Evolutionary conservation across 2,113 vertebrate genomes (phyloP).

Genomic region (Balaeniceps rex): DNA sequence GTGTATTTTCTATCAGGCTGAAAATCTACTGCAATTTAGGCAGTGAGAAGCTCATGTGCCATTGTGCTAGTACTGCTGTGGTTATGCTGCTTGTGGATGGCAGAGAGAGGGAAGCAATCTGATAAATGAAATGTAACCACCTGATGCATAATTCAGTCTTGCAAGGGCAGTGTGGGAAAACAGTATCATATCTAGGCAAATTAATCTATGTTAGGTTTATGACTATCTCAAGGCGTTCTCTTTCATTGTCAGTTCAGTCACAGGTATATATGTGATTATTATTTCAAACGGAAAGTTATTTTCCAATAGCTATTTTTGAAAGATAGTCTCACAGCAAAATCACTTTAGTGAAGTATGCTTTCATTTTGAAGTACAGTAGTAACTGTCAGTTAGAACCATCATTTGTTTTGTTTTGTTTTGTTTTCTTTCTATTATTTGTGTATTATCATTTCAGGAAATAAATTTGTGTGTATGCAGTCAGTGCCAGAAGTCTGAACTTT

Average conservation of each 20-base stretch:
- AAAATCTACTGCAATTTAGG: conserved; percentile 23
- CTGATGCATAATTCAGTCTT: conserved; percentile 47
- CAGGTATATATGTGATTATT: conserved; percentile 34
- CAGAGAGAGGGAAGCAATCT: conserved; percentile 11
- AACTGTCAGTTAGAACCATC: background rate
- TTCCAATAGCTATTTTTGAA: background rate
- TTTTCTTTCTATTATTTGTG: background rate
- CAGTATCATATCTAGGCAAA: conserved; percentile 10
- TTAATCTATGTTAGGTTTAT: background rate
- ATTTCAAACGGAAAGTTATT: conserved; percentile 45
- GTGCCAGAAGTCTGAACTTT: background rate
- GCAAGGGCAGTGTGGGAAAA: conserved; percentile 24
- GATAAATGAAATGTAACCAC: conserved; percentile 27
- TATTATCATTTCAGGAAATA: background rate
- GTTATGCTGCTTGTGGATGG: background rate
- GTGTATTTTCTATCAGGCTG: conserved; percentile 43
- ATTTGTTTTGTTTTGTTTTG: conserved; percentile 8
- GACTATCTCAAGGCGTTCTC: background rate
- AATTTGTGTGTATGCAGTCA: background rate
- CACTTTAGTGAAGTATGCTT: conserved; percentile 1
- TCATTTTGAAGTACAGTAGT: background rate
- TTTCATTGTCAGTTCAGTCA: background rate
- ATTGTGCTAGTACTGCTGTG: background rate
- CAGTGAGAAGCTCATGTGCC: background rate
- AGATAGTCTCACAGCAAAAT: conserved; percentile 18